phyloP scores from a whole-genome alignment of 1,140 invertebrate species.

The Bombus impatiens region DNA sequence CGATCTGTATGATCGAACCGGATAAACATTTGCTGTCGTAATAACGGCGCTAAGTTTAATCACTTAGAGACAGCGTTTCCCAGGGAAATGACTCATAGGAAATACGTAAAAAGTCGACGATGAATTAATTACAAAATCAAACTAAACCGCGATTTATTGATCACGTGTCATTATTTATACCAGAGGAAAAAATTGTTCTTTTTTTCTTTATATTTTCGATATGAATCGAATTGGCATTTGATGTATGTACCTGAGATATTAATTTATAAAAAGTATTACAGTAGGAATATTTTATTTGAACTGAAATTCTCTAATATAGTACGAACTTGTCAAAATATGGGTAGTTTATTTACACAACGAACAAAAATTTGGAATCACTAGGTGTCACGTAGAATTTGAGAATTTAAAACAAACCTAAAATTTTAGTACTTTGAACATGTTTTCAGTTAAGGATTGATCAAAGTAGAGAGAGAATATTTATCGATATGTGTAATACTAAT shows the following conservation, averaged over 20 bases:
- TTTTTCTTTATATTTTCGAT: not conserved
- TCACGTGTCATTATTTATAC: too few relatives aligned
- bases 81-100: constrained; percentile 39
- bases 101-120: constrained; percentile 16
- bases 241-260: not conserved
- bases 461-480: not conserved
- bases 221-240: not conserved
- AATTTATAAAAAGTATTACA: not conserved
- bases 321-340: not conserved
- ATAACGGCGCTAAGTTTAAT: constrained; percentile 13
- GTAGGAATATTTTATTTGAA: not conserved
- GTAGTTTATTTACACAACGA: not conserved
- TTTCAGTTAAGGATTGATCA: not conserved
- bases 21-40: constrained; percentile 22
- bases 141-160: not conserved
- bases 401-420: not conserved
- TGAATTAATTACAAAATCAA: constrained; percentile 39
- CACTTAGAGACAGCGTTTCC: not conserved
- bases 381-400: not conserved
- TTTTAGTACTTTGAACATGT: not conserved
- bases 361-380: not conserved
- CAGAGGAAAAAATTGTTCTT: not conserved
- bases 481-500: too few relatives aligned
- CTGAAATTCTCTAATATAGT: not conserved
- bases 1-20: constrained; percentile 37